A percentile compares a stretch with the other conserved stretches of the same genome.
phyloP scores from a whole-genome alignment of 2,113 vertebrate species.

The Dendrocopos noguchii region DNA sequence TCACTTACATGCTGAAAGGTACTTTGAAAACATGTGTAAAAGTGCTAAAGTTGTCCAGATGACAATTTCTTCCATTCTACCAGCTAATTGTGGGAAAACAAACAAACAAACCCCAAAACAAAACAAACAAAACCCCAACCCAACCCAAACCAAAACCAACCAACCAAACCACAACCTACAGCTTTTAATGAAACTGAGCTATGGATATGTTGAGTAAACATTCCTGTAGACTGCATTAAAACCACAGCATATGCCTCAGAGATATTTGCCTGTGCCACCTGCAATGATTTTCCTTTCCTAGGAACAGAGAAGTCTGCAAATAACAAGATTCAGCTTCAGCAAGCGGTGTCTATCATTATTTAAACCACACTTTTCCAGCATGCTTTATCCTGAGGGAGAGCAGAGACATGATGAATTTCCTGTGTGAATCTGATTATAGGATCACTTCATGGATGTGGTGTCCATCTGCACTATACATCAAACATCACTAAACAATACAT shows the following conservation, averaged over 20 bases:
- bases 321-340: background rate
- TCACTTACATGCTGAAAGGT: background rate
- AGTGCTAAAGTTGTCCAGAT: background rate
- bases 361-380: background rate
- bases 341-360: background rate
- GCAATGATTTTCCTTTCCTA: background rate
- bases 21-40: background rate
- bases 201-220: background rate
- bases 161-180: background rate
- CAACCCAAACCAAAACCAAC: too few species aligned
- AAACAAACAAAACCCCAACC: too few species aligned
- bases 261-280: background rate
- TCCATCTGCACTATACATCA: background rate
- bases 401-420: conserved; percentile 38
- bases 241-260: background rate
- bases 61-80: background rate
- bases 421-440: conserved; percentile 16
- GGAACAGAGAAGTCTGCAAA: background rate
- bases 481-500: background rate
- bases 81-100: background rate
- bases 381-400: background rate
- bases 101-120: too few species aligned
- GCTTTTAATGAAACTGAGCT: background rate
- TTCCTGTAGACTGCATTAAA: background rate
- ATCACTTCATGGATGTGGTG: background rate